These are phyloP conservation scores for Zonotrichia leucophrys DNA, from an alignment of 2,113 vertebrate genomes.

Conservation along the genomic window DNA sequence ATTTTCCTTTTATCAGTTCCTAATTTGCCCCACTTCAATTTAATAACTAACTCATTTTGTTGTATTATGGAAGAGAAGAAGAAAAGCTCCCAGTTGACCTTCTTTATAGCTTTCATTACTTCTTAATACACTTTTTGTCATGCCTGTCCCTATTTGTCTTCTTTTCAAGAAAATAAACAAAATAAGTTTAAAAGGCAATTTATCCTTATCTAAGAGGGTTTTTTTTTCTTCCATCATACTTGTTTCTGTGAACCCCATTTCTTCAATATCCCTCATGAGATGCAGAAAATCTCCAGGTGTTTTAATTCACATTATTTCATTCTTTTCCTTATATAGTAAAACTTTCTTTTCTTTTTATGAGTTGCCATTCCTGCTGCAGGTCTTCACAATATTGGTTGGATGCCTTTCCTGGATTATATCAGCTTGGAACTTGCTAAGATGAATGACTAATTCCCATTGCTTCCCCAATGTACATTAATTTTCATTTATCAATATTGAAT, in stretches of 20 bases:
- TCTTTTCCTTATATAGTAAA: background rate
- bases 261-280: background rate
- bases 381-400: background rate
- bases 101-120: constrained; percentile 61
- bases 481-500: constrained; percentile 19
- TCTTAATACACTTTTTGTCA: constrained; percentile 49
- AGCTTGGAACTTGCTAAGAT: background rate
- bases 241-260: background rate
- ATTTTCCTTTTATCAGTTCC: constrained; percentile 62
- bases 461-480: background rate
- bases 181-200: constrained; percentile 24
- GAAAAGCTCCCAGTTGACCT: constrained; percentile 55
- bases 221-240: background rate
- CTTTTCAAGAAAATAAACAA: constrained; percentile 54
- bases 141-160: constrained; percentile 37
- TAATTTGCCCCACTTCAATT: constrained; percentile 56
- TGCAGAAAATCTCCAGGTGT: background rate
- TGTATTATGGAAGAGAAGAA: constrained; percentile 47
- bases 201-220: background rate
- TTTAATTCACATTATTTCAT: background rate
- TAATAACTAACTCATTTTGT: constrained; percentile 58
- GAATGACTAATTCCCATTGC: background rate
- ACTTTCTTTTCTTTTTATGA: background rate
- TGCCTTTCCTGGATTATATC: background rate
- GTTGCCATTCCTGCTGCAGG: background rate